Evolutionary conservation across 2,113 vertebrate genomes (phyloP).

Genomic region (Brienomyrus brachyistius): DNA sequence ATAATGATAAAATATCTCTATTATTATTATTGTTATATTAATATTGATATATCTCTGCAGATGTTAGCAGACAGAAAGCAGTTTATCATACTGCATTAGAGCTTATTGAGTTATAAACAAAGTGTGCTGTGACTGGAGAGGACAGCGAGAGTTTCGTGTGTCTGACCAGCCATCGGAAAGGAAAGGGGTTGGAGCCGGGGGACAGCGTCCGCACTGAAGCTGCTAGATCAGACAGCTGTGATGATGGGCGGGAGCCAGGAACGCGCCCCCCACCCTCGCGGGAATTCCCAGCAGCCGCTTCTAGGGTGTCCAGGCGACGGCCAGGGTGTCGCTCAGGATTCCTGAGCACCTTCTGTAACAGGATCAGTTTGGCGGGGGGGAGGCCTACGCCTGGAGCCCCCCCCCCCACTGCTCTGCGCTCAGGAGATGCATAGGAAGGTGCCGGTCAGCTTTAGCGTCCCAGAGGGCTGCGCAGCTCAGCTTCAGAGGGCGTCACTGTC

Average conservation of each 20-base stretch:
- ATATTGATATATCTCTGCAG: not conserved
- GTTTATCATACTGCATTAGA: not conserved
- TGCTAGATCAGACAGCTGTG: conserved; percentile 23
- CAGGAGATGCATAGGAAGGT: not conserved
- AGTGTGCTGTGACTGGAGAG: not conserved
- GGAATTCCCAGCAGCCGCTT: conserved; percentile 57
- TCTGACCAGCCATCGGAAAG: not conserved
- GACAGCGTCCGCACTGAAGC: not conserved
- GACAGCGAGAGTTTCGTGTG: not conserved
- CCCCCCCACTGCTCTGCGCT: not conserved
- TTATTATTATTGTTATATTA: not conserved
- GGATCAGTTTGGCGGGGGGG: conserved; percentile 58
- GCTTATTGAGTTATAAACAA: not conserved
- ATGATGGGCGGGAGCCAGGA: conserved; percentile 63
- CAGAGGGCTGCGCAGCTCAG: not conserved
- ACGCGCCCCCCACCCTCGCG: conserved; percentile 61
- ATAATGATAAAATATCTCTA: not conserved
- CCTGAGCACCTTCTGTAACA: conserved; percentile 68
- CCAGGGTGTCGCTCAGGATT: conserved; percentile 56
- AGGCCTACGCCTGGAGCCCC: not conserved
- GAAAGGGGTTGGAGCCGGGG: not conserved
- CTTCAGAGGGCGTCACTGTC: not conserved
- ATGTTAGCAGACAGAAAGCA: not conserved
- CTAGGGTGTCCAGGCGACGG: conserved; percentile 59
- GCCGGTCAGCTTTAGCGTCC: not conserved